Conservation (phyloP, 2,797 vertebrate species). For the Cossypha polioptera region DNA sequence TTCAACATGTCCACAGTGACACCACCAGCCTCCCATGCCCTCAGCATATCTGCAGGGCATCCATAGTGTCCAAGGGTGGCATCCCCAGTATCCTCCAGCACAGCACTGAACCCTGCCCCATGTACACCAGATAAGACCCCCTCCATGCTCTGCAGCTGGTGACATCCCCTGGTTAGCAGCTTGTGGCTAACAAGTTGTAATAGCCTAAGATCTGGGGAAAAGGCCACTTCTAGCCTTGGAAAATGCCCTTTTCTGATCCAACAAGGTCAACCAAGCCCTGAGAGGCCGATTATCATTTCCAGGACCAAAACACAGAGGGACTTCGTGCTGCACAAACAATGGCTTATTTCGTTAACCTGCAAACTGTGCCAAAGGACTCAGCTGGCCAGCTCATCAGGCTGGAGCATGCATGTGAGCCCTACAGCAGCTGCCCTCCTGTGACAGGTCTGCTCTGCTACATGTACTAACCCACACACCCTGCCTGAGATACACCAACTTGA, state of each 20-base stretch:
- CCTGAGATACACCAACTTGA: not conserved
- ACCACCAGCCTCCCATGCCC: not conserved
- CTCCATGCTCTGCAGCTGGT: not conserved
- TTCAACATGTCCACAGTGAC: not conserved
- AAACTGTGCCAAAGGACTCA: slow-evolving; percentile 19
- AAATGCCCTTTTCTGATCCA: not conserved
- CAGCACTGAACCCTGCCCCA: not conserved
- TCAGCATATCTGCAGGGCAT: not conserved
- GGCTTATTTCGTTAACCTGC: not conserved
- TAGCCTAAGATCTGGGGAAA: not conserved
- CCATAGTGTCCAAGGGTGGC: not conserved
- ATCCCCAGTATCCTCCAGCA: not conserved
- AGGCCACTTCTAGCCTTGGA: not conserved
- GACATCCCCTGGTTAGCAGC: not conserved
- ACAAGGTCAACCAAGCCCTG: not conserved
- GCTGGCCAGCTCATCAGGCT: fast-evolving
- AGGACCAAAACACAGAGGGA: slow-evolving; percentile 26
- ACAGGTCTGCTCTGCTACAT: not conserved
- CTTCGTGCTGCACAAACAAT: not conserved
- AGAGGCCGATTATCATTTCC: not conserved
- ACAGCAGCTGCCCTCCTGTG: not conserved
- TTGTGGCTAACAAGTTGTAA: not conserved
- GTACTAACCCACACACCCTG: not conserved
- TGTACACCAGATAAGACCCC: not conserved
- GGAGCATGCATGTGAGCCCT: fast-evolving